Conservation (phyloP, 1,140 invertebrate species). For the Drosophila equinoxialis region DNA sequence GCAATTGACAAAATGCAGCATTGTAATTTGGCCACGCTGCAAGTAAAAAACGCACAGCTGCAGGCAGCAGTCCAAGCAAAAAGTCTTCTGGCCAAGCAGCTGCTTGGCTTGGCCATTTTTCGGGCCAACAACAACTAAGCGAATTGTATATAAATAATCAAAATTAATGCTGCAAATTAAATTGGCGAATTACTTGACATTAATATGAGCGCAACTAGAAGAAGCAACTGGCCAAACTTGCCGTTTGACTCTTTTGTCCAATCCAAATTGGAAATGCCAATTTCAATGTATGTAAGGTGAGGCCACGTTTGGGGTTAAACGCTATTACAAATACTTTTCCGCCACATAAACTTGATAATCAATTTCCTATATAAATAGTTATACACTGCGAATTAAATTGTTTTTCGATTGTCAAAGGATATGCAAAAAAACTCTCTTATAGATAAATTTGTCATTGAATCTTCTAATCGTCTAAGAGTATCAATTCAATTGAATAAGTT, state of each 20-base stretch:
- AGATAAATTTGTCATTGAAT: too few species aligned
- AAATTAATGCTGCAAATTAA: constrained; percentile 63
- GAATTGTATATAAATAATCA: constrained; percentile 1
- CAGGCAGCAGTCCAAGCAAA: neutral
- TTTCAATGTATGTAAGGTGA: neutral
- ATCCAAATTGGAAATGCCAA: neutral
- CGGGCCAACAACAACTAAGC: constrained; percentile 1
- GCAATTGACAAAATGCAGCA: constrained; percentile 67
- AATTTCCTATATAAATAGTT: neutral
- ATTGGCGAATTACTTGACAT: constrained; percentile 57
- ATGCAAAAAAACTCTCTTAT: too few species aligned
- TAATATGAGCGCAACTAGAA: constrained; percentile 36
- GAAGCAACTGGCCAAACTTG: constrained; percentile 3
- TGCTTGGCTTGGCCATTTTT: neutral
- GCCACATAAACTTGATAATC: neutral
- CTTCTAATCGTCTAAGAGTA: too few species aligned
- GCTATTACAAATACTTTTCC: neutral
- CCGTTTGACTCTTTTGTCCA: neutral
- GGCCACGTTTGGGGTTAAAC: neutral
- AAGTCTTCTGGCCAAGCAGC: constrained; percentile 5
- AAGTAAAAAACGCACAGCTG: constrained; percentile 28
- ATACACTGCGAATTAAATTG: too few species aligned
- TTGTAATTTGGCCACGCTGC: constrained; percentile 18
- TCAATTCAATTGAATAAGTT: too few species aligned
- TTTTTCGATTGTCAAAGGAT: too few species aligned